Evolutionary conservation across 1,140 invertebrate genomes (phyloP), one percentile per base, ranked within the genome.

Genomic region (Halesus radiatus): DNA sequence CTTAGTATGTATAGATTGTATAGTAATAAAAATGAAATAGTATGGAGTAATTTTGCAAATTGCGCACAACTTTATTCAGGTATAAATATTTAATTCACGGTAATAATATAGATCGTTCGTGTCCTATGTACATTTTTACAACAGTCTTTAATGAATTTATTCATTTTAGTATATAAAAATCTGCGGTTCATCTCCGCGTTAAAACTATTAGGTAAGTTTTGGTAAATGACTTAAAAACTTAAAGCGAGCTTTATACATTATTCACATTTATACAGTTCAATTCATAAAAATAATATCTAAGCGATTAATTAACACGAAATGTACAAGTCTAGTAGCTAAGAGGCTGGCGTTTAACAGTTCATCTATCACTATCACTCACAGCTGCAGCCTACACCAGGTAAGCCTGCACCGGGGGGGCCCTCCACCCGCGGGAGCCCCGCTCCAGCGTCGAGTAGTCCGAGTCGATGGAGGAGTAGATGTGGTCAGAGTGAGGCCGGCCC

Each of bases 381-480:
- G 32, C 29, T 15, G 66, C 32, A n/a, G 32, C 81, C 81, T 85
- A 90, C 80, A 90, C 89, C 85, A 90, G 86, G 85, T 89, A 89
- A 84, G 89, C 89, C 86, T 90, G 89, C 72, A 89, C 89, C 70
- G 88, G 85, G 86, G 78, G 88, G 86, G 84, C 87, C 83, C 85
- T 86, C 53, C 88, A 86, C 58, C 86, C 86, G 76, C 88, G 88
- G 83, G 86, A 86, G 26, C 88, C 88, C 78, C 89, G 87, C 85
- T 90, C 89, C 80, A 90, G 84, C 8, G 88, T 89, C 16, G 89
- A 90, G 84, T 96, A 96, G 86, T 96, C 95, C 77, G 95, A 95
- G 87, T 96, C 95, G 87, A 96, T 96, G 84, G 94, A 95, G 32
- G 95, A 96, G 86, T 96, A 96, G 84, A 96, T 96, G 87, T 96